Percentiles rank a stretch among this genome's conserved stretches.
Conservation (phyloP, 2,113 vertebrate species). For the Telmatochromis sp. region DNA sequence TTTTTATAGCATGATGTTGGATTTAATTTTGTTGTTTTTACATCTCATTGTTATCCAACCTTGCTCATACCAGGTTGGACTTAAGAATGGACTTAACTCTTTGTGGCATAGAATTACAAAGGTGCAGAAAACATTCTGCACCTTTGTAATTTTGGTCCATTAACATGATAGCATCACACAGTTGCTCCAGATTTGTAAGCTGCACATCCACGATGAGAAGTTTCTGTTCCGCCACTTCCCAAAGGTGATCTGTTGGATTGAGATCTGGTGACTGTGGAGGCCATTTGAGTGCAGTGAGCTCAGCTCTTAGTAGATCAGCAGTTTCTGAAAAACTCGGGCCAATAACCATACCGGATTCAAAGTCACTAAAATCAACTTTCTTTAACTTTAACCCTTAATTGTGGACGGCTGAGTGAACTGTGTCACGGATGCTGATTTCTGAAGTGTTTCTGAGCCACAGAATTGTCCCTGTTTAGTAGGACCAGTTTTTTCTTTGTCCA, state of each 20-base stretch:
- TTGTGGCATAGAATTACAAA: background rate
- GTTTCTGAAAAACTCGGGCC: accelerated
- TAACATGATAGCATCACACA: background rate
- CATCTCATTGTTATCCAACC: background rate
- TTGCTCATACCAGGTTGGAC: background rate
- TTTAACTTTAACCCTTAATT: background rate
- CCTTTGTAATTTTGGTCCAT: accelerated
- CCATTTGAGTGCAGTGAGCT: background rate
- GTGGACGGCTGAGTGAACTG: background rate
- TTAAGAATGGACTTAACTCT: background rate
- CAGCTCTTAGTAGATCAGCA: background rate
- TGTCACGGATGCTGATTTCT: background rate
- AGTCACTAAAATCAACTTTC: background rate
- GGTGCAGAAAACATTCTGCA: background rate
- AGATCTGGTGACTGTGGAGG: background rate
- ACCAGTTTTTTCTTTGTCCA: background rate
- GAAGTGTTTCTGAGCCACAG: background rate
- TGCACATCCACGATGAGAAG: background rate
- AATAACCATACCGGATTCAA: background rate
- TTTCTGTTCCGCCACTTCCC: background rate
- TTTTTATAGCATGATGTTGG: background rate
- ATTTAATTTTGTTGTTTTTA: background rate
- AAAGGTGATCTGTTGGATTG: background rate
- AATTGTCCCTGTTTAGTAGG: background rate
- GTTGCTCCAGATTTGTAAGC: background rate